Evolutionary conservation across 1,140 invertebrate species (phyloP).

Genomic region (Atopsyche davidsoni): DNA sequence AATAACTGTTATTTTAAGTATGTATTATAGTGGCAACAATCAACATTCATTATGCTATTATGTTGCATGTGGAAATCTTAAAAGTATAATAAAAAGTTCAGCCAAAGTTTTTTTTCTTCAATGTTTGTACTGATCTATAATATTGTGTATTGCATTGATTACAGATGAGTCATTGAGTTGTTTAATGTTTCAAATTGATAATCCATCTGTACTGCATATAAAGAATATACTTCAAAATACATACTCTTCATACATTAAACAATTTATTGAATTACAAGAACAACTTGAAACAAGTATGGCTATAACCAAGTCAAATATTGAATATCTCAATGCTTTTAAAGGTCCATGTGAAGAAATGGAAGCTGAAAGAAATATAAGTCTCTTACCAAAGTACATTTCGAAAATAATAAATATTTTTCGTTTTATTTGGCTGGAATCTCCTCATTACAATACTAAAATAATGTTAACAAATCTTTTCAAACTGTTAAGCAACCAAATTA

Average conservation of each 20-base stretch:
- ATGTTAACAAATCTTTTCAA: slow-evolving; percentile 68
- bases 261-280: slow-evolving; percentile 58
- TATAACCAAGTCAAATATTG: slow-evolving; percentile 74
- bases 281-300: slow-evolving; percentile 56
- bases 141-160: too few relatives aligned
- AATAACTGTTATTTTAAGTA: too few relatives aligned
- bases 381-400: slow-evolving; percentile 60
- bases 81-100: too few relatives aligned
- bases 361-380: slow-evolving; percentile 53
- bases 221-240: slow-evolving; percentile 63
- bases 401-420: slow-evolving; percentile 70
- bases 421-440: slow-evolving; percentile 77
- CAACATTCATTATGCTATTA: too few relatives aligned
- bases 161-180: slow-evolving; percentile 75
- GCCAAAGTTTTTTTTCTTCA: too few relatives aligned
- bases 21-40: too few relatives aligned
- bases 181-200: slow-evolving; percentile 67
- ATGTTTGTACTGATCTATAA: too few relatives aligned
- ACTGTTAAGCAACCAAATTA: slow-evolving; percentile 78
- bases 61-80: too few relatives aligned
- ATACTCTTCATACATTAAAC: slow-evolving; percentile 74
- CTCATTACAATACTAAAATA: slow-evolving; percentile 62
- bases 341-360: slow-evolving; percentile 62
- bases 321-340: slow-evolving; percentile 68
- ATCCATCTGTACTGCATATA: slow-evolving; percentile 62